Base-by-base conservation (phyloP, 1,140 invertebrate genomes). In the Listronotus oregonensis region DNA sequence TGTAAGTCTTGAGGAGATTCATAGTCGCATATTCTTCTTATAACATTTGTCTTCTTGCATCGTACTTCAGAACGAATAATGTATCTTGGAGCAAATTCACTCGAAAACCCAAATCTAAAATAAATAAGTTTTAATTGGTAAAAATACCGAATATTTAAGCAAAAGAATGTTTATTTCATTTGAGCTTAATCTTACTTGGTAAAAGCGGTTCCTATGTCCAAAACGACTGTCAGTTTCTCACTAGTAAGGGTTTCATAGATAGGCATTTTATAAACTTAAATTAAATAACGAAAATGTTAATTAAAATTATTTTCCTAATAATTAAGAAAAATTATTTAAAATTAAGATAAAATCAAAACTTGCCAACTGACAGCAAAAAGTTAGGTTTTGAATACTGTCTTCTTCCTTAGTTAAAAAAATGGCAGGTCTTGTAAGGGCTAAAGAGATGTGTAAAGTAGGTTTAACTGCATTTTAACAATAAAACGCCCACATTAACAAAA, bases 191-290 rank as follows among this genome's bases (percentile, higher is more conserved):
- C 81, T 84, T 83, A 97, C 94, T 97, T 98, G 2, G 96, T 97
- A 74, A 95, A 98, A 32, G 92, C 92, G 42, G 85, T 83, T 40
- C 96, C 96, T 66, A 98, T 90, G 78, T 98, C 95, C 60, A 97
- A 78, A 1, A 98, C 89, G 0, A 97, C 89, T 12, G 91, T 86
- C 78, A 92, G 88, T 78, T 96, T 96, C 65, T 96, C 94, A 70
- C 89, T 88, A 67, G 89, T 88, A 60, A 90, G 84, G 21, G 87
- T 85, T 80, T 95, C 93, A 75, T 93, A 95, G 6, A 90, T 75
- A 10, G 87, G 84, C 84, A 89, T 88, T 64, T 61, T 72, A n/a
- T n/a, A n/a, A n/a, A n/a, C n/a, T n/a, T n/a, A n/a, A n/a, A 27
- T 27, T 27, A 27, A 27, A 27, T 27, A 27, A 27, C 21, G 21